These are phyloP conservation scores for Phocoena sinus DNA, from an alignment of 2,113 vertebrate genomes.

Conservation along the genomic window DNA sequence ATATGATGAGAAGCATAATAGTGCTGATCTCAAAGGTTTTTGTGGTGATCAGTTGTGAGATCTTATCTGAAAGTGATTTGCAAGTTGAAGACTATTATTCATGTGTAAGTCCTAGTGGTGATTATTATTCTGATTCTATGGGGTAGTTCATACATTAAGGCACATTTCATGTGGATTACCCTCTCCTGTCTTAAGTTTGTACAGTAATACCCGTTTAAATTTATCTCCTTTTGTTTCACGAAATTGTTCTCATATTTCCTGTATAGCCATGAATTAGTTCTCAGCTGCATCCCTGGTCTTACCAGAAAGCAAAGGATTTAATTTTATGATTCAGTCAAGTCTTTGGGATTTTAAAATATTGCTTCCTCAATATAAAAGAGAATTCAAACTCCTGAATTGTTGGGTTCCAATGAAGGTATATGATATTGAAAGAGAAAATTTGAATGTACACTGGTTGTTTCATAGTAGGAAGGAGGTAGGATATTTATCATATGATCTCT, in stretches of 20 bases:
- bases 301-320: neutral
- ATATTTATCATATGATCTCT: neutral
- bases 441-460: neutral
- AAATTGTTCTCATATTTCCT: neutral
- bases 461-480: neutral
- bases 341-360: neutral
- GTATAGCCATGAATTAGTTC: neutral
- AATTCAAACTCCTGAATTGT: neutral
- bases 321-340: neutral
- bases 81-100: neutral
- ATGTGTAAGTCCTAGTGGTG: neutral
- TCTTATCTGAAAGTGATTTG: neutral
- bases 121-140: neutral
- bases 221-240: conserved; percentile 6
- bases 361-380: neutral
- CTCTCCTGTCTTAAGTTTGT: neutral
- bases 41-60: neutral
- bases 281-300: neutral
- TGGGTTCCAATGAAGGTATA: neutral
- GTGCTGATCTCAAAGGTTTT: neutral
- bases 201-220: neutral
- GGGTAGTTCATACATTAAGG: neutral
- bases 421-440: neutral
- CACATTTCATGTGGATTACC: neutral
- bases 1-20: neutral